A percentile compares a stretch with the other conserved stretches of the same genome.
phyloP scores from a whole-genome alignment of 2,888 invertebrate genomes.

The Ichneumoninae sp. region DNA sequence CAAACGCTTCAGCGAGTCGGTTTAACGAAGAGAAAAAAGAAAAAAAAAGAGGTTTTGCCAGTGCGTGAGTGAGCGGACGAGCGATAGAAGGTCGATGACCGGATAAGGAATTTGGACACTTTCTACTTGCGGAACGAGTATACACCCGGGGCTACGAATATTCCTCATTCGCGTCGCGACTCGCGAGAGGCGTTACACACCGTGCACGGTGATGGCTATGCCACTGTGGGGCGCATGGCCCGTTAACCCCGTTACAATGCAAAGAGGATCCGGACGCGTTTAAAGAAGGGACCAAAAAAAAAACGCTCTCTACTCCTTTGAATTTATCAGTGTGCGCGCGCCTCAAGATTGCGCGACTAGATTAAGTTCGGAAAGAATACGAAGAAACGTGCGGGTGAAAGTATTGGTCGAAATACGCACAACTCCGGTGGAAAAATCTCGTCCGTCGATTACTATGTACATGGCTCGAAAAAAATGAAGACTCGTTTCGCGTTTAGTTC shows the following conservation, averaged over 20 bases:
- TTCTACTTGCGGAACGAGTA: conserved; percentile 76
- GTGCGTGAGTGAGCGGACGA: conserved; percentile 39
- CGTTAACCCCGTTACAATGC: conserved; percentile 75
- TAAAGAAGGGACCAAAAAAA: conserved; percentile 35
- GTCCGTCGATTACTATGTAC: conserved; percentile 8
- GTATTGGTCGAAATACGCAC: conserved; percentile 21
- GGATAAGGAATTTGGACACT: conserved; percentile 79
- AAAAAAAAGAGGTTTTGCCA: conserved; percentile 57
- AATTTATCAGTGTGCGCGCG: conserved; percentile 32
- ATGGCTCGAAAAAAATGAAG: conserved; percentile 7
- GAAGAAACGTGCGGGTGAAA: conserved; percentile 23
- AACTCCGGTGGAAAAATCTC: conserved; percentile 9
- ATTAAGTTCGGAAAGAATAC: neutral
- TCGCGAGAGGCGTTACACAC: conserved; percentile 13
- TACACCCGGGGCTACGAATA: conserved; percentile 50
- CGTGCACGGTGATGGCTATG: conserved; percentile 5
- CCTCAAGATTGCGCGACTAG: conserved; percentile 17
- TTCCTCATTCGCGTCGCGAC: conserved; percentile 43
- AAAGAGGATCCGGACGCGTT: conserved; percentile 50
- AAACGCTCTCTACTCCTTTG: conserved; percentile 26
- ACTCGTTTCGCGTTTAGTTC: conserved; percentile 2
- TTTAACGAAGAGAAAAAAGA: conserved; percentile 39
- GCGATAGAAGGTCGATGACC: conserved; percentile 62
- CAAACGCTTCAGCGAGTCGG: neutral
- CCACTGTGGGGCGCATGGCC: conserved; percentile 72